Conservation (phyloP, 2,888 invertebrate genomes). For the Cephus nigrinus region DNA sequence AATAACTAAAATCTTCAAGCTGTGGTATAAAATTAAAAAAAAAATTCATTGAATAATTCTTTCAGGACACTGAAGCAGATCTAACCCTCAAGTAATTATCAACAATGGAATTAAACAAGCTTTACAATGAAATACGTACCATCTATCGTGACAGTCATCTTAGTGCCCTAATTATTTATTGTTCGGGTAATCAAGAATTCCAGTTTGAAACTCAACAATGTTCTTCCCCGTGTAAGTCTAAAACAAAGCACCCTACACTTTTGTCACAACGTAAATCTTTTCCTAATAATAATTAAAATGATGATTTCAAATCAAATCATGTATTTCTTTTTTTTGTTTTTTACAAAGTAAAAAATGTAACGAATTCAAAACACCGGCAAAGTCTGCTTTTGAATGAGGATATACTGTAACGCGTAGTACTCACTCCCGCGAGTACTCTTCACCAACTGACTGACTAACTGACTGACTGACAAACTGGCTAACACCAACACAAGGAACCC, state of each 20-base stretch:
- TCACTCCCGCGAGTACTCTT: slow-evolving; percentile 2
- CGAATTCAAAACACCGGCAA: background rate
- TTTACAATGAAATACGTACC: background rate
- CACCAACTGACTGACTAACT: background rate
- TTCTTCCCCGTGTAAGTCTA: background rate
- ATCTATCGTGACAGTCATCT: background rate
- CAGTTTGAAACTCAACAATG: background rate
- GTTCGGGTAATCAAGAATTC: background rate
- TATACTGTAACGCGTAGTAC: background rate
- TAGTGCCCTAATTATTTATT: background rate
- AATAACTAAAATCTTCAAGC: background rate
- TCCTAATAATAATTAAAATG: background rate
- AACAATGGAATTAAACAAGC: background rate
- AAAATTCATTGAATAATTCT: background rate
- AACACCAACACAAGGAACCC: background rate
- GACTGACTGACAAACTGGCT: slow-evolving; percentile 5
- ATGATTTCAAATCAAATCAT: background rate
- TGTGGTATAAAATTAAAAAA: background rate
- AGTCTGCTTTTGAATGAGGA: background rate
- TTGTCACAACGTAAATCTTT: background rate
- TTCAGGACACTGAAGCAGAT: background rate
- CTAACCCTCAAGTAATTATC: background rate
- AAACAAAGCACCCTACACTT: background rate
- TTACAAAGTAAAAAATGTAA: background rate
- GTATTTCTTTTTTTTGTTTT: background rate